phyloP scores from a whole-genome alignment of 2,888 invertebrate genomes.

The Drosophila nigricruria region DNA sequence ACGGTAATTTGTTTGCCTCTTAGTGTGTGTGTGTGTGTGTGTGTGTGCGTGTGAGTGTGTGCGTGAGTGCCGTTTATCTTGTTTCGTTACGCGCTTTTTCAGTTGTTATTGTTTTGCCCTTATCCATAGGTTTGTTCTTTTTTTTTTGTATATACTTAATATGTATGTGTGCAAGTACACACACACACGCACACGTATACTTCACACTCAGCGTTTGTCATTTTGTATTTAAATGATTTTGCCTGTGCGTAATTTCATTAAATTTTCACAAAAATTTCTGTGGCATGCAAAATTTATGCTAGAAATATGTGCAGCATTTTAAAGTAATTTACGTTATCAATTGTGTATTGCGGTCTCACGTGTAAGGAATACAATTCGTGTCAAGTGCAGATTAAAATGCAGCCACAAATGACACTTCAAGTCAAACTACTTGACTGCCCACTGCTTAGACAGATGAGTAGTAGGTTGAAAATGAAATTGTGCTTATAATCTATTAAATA shows the following conservation, averaged over 20 bases:
- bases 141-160: conserved; percentile 26
- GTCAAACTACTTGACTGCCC: conserved; percentile 2
- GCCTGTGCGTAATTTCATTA: conserved; percentile 69
- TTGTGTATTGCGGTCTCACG: conserved; percentile 43
- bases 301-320: conserved; percentile 73
- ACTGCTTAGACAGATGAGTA: not conserved
- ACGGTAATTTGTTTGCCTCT: conserved; percentile 66
- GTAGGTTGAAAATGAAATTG: too few species aligned
- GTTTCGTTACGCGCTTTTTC: conserved; percentile 57
- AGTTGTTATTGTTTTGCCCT: conserved; percentile 61
- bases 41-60: conserved; percentile 10
- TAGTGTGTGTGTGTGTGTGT: conserved; percentile 18
- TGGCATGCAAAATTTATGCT: conserved; percentile 67
- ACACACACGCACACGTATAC: conserved; percentile 1
- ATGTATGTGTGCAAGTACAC: not conserved
- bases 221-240: conserved; percentile 62
- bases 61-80: conserved; percentile 50
- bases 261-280: conserved; percentile 61
- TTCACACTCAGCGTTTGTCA: conserved; percentile 56
- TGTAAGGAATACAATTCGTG: conserved; percentile 28
- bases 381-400: conserved; percentile 15
- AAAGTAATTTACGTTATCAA: conserved; percentile 57
- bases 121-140: conserved; percentile 34
- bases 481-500: not conserved
- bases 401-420: conserved; percentile 2